phyloP scores from a whole-genome alignment of 1,140 invertebrate genomes.

The Stegodyphus mimosarum region DNA sequence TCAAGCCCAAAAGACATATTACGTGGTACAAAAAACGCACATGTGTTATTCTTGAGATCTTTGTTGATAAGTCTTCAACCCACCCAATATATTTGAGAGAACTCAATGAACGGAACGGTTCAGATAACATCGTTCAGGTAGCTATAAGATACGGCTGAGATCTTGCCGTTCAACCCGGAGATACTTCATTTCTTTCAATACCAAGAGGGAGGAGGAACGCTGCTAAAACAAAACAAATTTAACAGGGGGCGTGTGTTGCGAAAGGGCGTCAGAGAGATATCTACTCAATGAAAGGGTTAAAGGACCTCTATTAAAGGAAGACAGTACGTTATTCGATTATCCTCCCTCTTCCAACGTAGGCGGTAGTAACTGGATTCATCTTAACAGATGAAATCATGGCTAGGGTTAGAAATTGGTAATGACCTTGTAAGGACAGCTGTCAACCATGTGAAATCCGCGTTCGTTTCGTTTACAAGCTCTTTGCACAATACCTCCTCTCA shows the following conservation, averaged over 20 bases:
- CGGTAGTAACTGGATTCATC: not conserved
- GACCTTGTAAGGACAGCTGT: no score
- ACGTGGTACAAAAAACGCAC: no score
- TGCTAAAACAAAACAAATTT: not conserved
- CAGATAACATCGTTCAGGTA: no score
- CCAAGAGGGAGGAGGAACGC: not conserved
- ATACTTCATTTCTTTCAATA: not conserved
- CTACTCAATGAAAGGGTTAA: constrained; percentile 26
- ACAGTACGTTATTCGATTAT: not conserved
- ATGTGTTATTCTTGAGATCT: no score
- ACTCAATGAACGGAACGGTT: no score
- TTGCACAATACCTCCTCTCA: no score
- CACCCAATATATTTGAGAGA: no score
- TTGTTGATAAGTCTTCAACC: no score
- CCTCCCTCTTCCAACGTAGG: constrained; percentile 32
- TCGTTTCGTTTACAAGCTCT: no score
- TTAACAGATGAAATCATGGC: not conserved
- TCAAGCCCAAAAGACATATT: no score
- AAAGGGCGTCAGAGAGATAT: constrained; percentile 20
- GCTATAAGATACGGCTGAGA: no score
- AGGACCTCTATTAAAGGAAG: not conserved
- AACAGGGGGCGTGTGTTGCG: constrained; percentile 19
- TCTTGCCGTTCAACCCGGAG: constrained; percentile 27
- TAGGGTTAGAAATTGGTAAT: not conserved
- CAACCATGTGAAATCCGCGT: no score